Base-by-base conservation (phyloP, 2,797 vertebrate species). In the Pseudochirops corinnae region DNA sequence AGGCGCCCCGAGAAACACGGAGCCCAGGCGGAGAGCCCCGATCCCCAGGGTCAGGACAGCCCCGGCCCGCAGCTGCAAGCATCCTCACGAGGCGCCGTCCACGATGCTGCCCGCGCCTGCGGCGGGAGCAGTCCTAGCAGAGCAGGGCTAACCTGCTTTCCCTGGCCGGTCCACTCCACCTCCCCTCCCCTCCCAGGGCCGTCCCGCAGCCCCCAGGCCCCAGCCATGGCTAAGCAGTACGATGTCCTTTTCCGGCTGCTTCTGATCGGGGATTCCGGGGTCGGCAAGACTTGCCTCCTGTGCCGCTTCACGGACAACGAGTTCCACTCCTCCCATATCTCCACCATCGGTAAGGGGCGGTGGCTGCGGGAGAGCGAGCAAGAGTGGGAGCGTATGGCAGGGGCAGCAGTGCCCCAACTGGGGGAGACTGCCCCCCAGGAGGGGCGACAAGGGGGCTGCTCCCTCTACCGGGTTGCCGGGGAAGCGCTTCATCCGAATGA, bases 221-320 rank as follows among this genome's bases (percentile, higher is more conserved):
- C 92, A 91, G 98, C 97, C 98, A 99, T 99, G 99, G 99, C 99
- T 94, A 99, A 99, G 98, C 99, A 99, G 98, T 99, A 99, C 98
- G 99, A 99, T 97, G 98, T 99, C n/a, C 98, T 99, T 93, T 99
- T 99, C 98, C 98, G 99, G 97, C 94, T 99, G 97, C 98, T 99
- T 96, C 98, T 99, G 95, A 99, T 99, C 92, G 99, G 99, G 92
- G 99, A 99, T 98, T 99, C 99, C 0, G 99, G 99, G 13, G 99
- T 99, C 62, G 99, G 99, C 93, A 99, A 99, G 98, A 99, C 99
- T 7, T 99, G 99, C 97, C 98, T 99, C 98, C 95, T 99, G 97
- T 99, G 99, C 98, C 99, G 99, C 96, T 99, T 99, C 98, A 99
- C 99, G 91, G 99, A 99, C 94, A 99, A 99, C 97, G 99, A 99